These are phyloP conservation scores for Bunonema sp. DNA, from an alignment of 2,888 invertebrate genomes.

Conservation along the genomic window DNA sequence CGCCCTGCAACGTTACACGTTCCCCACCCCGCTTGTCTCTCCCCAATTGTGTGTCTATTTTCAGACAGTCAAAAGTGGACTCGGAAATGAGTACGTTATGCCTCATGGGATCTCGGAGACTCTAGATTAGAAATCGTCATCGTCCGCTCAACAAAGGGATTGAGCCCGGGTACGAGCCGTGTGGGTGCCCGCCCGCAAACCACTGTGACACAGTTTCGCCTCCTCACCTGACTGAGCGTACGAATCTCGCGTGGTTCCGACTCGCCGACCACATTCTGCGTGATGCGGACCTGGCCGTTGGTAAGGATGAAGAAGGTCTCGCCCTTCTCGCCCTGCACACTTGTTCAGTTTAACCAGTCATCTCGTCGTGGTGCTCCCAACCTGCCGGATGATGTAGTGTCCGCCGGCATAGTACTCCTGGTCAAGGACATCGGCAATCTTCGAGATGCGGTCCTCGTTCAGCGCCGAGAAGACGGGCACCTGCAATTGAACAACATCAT, in stretches of 20 bases:
- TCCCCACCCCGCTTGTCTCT: too few relatives aligned
- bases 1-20: conserved; percentile 50
- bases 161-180: too few relatives aligned
- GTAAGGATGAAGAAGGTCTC: conserved; percentile 80
- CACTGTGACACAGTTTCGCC: not conserved
- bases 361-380: not conserved
- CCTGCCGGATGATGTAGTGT: conserved; percentile 66
- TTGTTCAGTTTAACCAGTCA: not conserved
- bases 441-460: conserved; percentile 45
- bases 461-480: conserved; percentile 39
- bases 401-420: conserved; percentile 61
- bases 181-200: too few relatives aligned
- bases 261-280: conserved; percentile 45
- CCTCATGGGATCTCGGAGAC: too few relatives aligned
- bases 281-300: conserved; percentile 51
- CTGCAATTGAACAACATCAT: too few relatives aligned
- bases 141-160: too few relatives aligned
- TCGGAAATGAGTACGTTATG: too few relatives aligned
- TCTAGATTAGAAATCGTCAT: too few relatives aligned
- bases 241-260: conserved; percentile 58
- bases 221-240: conserved; percentile 48
- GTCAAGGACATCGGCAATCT: conserved; percentile 73
- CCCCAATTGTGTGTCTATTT: too few relatives aligned
- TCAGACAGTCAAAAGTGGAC: too few relatives aligned
- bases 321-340: conserved; percentile 48